These are phyloP conservation scores for Spodoptera littoralis DNA, from an alignment of 2,888 invertebrate species.

Conservation along the genomic window DNA sequence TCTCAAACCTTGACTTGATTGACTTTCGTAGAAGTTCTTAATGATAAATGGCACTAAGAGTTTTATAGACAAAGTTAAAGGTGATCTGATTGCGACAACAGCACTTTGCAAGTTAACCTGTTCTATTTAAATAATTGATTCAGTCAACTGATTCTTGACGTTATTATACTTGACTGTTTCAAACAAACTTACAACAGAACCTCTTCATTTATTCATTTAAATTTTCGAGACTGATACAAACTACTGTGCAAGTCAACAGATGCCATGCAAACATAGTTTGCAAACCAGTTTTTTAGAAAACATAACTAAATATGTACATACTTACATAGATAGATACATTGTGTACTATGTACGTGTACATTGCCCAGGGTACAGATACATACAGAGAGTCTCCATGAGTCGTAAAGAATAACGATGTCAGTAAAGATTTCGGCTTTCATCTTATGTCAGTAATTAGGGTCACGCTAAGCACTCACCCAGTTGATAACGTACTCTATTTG, in stretches of 20 bases:
- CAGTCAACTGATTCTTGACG: slow-evolving; percentile 22
- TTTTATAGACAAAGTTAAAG: slow-evolving; percentile 22
- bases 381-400: slow-evolving; percentile 5
- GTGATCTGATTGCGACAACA: slow-evolving; percentile 33
- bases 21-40: slow-evolving; percentile 33
- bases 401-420: slow-evolving; percentile 36
- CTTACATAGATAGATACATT: no score
- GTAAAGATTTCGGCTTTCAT: slow-evolving; percentile 20
- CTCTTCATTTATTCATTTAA: slow-evolving; percentile 30
- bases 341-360: no score
- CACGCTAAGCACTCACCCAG: slow-evolving; percentile 13
- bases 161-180: slow-evolving; percentile 14
- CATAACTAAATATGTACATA: no score
- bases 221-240: slow-evolving; percentile 30
- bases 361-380: no score
- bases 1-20: slow-evolving; percentile 18
- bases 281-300: no score
- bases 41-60: slow-evolving; percentile 40
- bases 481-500: slow-evolving; percentile 21
- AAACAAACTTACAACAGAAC: slow-evolving; percentile 21
- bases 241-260: slow-evolving; percentile 6
- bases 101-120: slow-evolving; percentile 20
- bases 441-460: slow-evolving; percentile 36
- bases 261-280: slow-evolving; percentile 5
- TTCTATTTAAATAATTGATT: slow-evolving; percentile 35